These are phyloP conservation scores for Hydrochoerus hydrochaeris DNA, from an alignment of 2,113 vertebrate genomes.

Conservation along the genomic window DNA sequence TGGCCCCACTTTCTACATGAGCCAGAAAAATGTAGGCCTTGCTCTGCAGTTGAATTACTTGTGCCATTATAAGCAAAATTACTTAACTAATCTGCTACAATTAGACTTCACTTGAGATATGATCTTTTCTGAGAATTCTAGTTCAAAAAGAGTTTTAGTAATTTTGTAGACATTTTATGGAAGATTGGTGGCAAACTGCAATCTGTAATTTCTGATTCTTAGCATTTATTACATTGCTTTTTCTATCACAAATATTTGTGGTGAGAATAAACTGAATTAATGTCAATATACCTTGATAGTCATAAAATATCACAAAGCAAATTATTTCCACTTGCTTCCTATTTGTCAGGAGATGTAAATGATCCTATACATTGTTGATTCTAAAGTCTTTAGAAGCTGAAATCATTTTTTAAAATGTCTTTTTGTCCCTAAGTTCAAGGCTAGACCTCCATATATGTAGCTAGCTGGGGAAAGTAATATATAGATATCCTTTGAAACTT, in stretches of 20 bases:
- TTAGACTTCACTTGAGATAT: slow-evolving; percentile 5
- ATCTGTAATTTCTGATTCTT: slow-evolving; percentile 36
- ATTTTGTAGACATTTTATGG: slow-evolving; percentile 26
- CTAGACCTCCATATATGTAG: not conserved
- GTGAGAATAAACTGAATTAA: slow-evolving; percentile 8
- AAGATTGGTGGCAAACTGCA: not conserved
- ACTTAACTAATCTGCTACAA: not conserved
- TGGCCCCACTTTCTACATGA: not conserved
- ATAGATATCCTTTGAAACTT: not conserved
- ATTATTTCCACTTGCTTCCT: slow-evolving; percentile 40
- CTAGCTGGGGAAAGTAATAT: not conserved
- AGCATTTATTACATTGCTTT: not conserved
- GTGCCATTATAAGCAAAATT: not conserved
- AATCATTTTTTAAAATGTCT: not conserved
- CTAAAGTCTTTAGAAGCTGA: not conserved
- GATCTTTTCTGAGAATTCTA: not conserved
- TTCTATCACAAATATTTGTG: slow-evolving; percentile 22
- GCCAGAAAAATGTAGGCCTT: not conserved
- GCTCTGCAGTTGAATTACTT: not conserved
- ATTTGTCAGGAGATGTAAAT: not conserved
- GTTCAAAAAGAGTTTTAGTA: not conserved
- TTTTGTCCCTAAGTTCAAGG: not conserved
- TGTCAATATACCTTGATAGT: not conserved
- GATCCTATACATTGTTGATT: not conserved
- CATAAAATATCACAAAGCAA: not conserved